Conservation (phyloP, 2,888 invertebrate species). For the Leptinotarsa haldemani region DNA sequence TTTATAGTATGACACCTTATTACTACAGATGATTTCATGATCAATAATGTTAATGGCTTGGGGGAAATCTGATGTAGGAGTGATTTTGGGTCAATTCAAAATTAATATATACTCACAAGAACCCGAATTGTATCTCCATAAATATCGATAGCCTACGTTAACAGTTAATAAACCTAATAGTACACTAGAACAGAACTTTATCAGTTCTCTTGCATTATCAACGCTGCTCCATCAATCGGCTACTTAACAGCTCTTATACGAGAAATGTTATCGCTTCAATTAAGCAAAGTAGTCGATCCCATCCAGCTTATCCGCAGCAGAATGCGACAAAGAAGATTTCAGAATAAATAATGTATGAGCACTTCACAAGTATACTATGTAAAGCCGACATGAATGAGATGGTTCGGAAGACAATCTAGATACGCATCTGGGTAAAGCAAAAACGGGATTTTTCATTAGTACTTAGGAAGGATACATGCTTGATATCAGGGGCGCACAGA, state of each 20-base stretch:
- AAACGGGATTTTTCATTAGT: background rate
- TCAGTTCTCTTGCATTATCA: background rate
- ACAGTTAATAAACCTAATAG: too few species aligned
- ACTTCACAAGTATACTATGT: background rate
- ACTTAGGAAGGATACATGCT: background rate
- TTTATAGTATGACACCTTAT: too few species aligned
- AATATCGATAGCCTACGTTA: too few species aligned
- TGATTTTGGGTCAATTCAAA: too few species aligned
- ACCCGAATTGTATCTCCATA: too few species aligned
- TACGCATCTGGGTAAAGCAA: background rate
- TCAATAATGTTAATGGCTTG: too few species aligned
- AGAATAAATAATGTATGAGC: constrained; percentile 4
- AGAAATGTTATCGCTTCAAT: constrained; percentile 1
- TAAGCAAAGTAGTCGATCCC: constrained; percentile 4
- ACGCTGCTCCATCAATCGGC: background rate
- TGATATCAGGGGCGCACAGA: too few species aligned
- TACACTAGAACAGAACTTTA: too few species aligned
- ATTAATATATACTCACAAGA: too few species aligned
- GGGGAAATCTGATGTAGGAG: too few species aligned
- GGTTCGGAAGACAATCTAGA: background rate
- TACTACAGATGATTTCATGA: too few species aligned
- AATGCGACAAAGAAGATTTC: background rate
- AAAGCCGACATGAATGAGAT: constrained; percentile 8
- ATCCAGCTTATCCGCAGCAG: background rate
- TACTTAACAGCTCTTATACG: background rate